These are phyloP conservation scores for Lycophotia porphyrea DNA, from an alignment of 2,888 invertebrate species.

Conservation along the genomic window DNA sequence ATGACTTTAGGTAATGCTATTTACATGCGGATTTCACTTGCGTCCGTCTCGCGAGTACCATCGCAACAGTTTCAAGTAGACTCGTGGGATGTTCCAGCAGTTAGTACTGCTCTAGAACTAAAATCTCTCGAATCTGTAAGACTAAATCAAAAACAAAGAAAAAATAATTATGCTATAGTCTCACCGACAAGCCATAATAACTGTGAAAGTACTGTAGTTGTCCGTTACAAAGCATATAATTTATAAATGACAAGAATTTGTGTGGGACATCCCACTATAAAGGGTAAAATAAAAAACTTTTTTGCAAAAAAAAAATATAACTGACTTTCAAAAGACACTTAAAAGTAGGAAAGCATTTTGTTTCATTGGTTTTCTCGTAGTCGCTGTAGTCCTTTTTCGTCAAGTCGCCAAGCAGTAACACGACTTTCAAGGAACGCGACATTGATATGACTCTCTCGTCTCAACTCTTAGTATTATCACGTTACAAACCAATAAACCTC, in stretches of 20 bases:
- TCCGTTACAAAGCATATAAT: neutral
- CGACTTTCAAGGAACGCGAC: neutral
- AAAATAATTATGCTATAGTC: neutral
- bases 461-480: neutral
- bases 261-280: neutral
- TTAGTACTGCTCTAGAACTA: neutral
- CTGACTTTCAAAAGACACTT: neutral
- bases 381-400: neutral
- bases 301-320: neutral
- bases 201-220: neutral
- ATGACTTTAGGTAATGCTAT: neutral
- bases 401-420: neutral
- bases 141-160: neutral
- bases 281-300: neutral
- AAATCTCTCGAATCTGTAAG: neutral
- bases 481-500: constrained; percentile 31
- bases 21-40: neutral
- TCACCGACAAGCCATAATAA: neutral
- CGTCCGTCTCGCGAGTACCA: neutral
- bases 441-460: neutral
- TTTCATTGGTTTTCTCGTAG: neutral
- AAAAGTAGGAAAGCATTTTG: neutral
- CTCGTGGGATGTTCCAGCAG: neutral
- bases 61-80: neutral
- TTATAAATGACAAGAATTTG: neutral